A percentile compares a stretch with the other conserved stretches of the same genome.
Conservation (phyloP, 2,888 invertebrate species). For the Eupithecia insigniata region DNA sequence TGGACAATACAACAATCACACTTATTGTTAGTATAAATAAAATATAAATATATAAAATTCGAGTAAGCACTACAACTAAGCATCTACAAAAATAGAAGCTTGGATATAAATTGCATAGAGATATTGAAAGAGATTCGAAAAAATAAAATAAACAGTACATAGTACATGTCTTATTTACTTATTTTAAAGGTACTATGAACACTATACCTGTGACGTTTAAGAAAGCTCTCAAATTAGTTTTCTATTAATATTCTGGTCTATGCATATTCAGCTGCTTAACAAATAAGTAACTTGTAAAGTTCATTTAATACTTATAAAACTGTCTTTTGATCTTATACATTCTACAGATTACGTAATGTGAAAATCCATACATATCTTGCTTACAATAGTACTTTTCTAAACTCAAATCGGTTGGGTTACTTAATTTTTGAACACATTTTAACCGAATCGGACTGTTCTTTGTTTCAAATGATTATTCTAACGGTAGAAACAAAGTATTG, state of each 20-base stretch:
- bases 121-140: background rate
- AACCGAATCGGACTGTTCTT: background rate
- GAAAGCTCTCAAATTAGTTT: background rate
- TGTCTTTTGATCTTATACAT: background rate
- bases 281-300: background rate
- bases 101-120: conserved; percentile 1
- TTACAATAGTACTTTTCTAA: background rate
- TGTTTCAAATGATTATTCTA: background rate
- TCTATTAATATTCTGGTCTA: background rate
- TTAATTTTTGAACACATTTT: background rate
- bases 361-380: background rate
- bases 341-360: background rate
- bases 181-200: background rate
- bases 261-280: background rate
- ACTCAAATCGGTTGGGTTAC: background rate
- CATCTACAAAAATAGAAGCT: background rate
- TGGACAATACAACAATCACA: background rate
- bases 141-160: background rate
- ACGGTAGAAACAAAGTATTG: background rate
- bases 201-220: background rate
- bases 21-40: background rate
- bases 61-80: background rate
- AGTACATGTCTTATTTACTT: background rate
- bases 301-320: background rate
- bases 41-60: background rate